Percentiles rank a stretch among this genome's conserved stretches.
phyloP scores from a whole-genome alignment of 2,797 vertebrate genomes.

The Pangasius krempfi region DNA sequence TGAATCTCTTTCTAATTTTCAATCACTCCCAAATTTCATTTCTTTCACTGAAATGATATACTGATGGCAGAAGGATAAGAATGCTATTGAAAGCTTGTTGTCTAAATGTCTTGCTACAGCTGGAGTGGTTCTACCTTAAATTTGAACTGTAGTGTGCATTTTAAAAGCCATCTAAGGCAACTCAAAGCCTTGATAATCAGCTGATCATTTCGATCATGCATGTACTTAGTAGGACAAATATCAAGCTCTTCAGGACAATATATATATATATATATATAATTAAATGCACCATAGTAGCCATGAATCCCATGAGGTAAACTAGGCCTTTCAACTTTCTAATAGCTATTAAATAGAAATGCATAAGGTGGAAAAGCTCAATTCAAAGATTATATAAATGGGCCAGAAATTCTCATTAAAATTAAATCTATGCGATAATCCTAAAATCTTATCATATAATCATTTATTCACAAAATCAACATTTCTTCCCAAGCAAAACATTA shows the following conservation, averaged over 20 bases:
- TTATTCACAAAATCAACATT: neutral
- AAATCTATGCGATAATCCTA: neutral
- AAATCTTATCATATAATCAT: neutral
- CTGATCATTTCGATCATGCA: neutral
- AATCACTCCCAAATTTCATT: neutral
- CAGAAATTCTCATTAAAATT: too few species aligned
- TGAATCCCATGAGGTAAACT: neutral
- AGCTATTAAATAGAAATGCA: too few species aligned
- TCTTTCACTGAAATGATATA: neutral
- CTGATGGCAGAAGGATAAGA: neutral
- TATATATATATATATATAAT: neutral
- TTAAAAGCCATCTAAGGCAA: neutral
- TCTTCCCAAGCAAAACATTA: neutral
- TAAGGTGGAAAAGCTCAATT: too few species aligned
- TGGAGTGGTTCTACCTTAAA: neutral
- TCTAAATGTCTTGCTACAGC: neutral
- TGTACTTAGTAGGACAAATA: neutral
- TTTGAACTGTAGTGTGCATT: neutral
- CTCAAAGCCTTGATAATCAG: too few species aligned
- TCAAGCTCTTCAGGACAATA: neutral
- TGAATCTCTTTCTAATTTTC: neutral
- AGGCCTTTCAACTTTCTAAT: neutral
- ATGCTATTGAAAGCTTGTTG: neutral
- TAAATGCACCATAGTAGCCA: neutral
- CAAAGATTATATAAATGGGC: too few species aligned